These are phyloP conservation scores for Cyprinella venusta DNA, from an alignment of 2,797 vertebrate genomes.

Conservation along the genomic window DNA sequence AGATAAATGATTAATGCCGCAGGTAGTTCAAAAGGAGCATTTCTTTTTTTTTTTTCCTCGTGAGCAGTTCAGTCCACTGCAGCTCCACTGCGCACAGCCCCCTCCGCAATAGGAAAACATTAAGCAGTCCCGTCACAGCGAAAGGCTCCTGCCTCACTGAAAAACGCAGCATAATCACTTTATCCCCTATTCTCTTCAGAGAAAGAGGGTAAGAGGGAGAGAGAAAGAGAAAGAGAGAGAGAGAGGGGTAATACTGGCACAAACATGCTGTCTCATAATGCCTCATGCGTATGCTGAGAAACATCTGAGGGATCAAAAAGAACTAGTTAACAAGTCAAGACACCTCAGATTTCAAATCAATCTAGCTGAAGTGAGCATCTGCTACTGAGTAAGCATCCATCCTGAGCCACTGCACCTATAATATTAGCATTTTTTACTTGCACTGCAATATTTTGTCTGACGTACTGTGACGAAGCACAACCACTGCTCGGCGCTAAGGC, in stretches of 20 bases:
- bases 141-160: slow-evolving; percentile 51
- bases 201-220: slow-evolving; percentile 34
- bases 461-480: slow-evolving; percentile 35
- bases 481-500: slow-evolving; percentile 13
- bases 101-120: slow-evolving; percentile 61
- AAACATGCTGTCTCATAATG: slow-evolving; percentile 45
- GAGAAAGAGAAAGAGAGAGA: slow-evolving; percentile 17
- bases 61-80: slow-evolving; percentile 48
- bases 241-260: slow-evolving; percentile 13
- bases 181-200: slow-evolving; percentile 57
- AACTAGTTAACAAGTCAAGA: slow-evolving; percentile 12
- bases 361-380: slow-evolving; percentile 13
- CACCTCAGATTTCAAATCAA: not conserved
- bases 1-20: slow-evolving; percentile 61
- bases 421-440: slow-evolving; percentile 5
- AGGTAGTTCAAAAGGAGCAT: slow-evolving; percentile 51
- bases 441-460: slow-evolving; percentile 26
- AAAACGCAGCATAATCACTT: slow-evolving; percentile 64
- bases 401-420: not conserved
- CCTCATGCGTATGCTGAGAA: slow-evolving; percentile 27
- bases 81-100: slow-evolving; percentile 53
- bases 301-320: slow-evolving; percentile 34
- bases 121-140: slow-evolving; percentile 64
- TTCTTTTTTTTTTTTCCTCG: slow-evolving; percentile 30
- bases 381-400: slow-evolving; percentile 17